Evolutionary conservation across 2,888 invertebrate species (phyloP).

Genomic region (Chloroclysta siterata): DNA sequence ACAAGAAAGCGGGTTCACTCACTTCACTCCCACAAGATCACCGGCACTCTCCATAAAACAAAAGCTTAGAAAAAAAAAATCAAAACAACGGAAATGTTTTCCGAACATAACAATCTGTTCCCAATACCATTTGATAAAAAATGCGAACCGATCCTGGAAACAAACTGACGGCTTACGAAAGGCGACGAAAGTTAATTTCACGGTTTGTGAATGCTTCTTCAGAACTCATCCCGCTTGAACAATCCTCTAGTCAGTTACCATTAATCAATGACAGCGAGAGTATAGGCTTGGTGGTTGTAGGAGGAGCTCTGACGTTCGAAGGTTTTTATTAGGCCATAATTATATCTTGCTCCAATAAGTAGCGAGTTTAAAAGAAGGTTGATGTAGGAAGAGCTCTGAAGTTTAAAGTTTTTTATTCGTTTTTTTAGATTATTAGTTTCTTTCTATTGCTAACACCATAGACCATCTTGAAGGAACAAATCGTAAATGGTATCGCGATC

Average conservation of each 20-base stretch:
- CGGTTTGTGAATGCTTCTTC: constrained; percentile 79
- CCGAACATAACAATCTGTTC: constrained; percentile 49
- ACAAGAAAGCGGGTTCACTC: no score
- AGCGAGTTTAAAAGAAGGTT: no score
- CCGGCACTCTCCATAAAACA: no score
- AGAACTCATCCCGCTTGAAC: constrained; percentile 78
- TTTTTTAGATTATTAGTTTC: no score
- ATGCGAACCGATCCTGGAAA: constrained; percentile 66
- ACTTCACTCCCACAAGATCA: no score
- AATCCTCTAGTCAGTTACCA: constrained; percentile 72
- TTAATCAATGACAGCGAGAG: constrained; percentile 72
- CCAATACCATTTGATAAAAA: constrained; percentile 61
- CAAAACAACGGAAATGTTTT: not conserved
- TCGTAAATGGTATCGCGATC: no score
- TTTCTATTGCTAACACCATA: no score
- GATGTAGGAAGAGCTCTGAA: no score
- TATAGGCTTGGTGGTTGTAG: constrained; percentile 53
- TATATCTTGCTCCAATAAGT: no score
- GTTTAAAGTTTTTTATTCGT: no score
- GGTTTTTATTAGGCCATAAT: not conserved
- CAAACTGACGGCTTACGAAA: constrained; percentile 71
- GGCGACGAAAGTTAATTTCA: constrained; percentile 82
- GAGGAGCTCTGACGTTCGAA: constrained; percentile 4
- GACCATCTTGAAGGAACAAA: no score
- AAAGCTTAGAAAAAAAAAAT: no score